Percentiles rank a stretch among this genome's conserved stretches.
phyloP scores from a whole-genome alignment of 2,797 vertebrate genomes.

The Botia almorhae region DNA sequence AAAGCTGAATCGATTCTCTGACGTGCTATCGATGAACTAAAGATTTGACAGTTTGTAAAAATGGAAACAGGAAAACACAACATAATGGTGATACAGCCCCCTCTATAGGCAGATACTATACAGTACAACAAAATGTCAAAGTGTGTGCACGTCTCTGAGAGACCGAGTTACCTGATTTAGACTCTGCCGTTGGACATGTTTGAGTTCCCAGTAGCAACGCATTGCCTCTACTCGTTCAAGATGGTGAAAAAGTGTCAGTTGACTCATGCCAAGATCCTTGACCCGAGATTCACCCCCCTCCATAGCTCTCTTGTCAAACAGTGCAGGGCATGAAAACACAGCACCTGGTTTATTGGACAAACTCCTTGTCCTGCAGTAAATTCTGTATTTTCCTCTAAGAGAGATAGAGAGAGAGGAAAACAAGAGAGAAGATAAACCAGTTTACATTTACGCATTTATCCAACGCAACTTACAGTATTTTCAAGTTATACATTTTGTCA shows the following conservation, averaged over 20 bases:
- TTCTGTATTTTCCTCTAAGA: no score
- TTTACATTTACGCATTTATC: no score
- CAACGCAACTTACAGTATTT: no score
- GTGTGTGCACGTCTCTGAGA: no score
- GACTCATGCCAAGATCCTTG: slow-evolving; percentile 65
- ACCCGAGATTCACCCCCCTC: slow-evolving; percentile 36
- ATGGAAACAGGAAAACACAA: not conserved
- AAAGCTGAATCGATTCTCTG: no score
- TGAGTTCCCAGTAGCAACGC: slow-evolving; percentile 85
- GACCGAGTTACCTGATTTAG: slow-evolving; percentile 66
- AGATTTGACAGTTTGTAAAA: not conserved
- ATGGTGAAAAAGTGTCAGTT: slow-evolving; percentile 80
- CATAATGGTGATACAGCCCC: not conserved
- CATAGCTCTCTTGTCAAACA: not conserved
- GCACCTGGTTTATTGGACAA: slow-evolving; percentile 16
- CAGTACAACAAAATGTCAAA: not conserved
- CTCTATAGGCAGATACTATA: slow-evolving; percentile 7
- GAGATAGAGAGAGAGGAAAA: not conserved
- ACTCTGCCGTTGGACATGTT: slow-evolving; percentile 72
- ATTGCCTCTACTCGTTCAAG: slow-evolving; percentile 85
- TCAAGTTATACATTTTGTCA: no score
- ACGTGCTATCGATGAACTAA: no score
- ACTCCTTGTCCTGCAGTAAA: not conserved
- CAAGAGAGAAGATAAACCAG: no score
- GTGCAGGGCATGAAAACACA: not conserved